Percentiles rank a stretch among this genome's conserved stretches.
phyloP scores from a whole-genome alignment of 2,888 invertebrate species.

The Nomada ferruginata region DNA sequence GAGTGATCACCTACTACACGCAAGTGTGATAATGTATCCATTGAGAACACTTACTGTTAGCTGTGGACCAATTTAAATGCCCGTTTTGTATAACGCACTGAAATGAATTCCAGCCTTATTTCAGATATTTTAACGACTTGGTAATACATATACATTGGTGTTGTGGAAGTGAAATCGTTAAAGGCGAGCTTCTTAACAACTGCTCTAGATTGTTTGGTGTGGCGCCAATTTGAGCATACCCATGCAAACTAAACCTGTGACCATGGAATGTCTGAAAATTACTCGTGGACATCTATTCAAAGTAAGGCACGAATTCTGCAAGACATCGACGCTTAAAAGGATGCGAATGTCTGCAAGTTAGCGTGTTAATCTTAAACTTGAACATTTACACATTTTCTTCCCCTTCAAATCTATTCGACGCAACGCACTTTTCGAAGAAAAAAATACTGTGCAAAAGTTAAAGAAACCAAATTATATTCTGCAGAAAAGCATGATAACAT shows the following conservation, averaged over 20 bases:
- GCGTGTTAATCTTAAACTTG: no score
- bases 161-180: constrained; percentile 29
- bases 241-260: constrained; percentile 29
- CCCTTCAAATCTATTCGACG: no score
- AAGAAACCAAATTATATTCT: no score
- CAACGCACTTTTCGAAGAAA: no score
- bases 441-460: no score
- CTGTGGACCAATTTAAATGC: background rate
- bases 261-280: constrained; percentile 38
- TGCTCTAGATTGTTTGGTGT: constrained; percentile 40
- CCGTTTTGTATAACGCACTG: background rate
- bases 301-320: constrained; percentile 21
- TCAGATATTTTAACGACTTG: constrained; percentile 39
- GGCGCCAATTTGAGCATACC: constrained; percentile 44
- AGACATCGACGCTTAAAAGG: background rate
- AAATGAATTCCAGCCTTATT: constrained; percentile 25
- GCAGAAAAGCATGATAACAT: no score
- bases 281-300: constrained; percentile 23
- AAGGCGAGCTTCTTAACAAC: constrained; percentile 42
- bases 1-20: background rate
- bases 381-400: background rate
- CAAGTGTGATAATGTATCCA: background rate
- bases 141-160: constrained; percentile 10
- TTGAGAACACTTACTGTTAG: background rate
- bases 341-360: background rate